Percentiles rank a stretch among this genome's conserved stretches.
Conservation (phyloP, 2,113 vertebrate genomes). For the Semicossyphus pulcher region DNA sequence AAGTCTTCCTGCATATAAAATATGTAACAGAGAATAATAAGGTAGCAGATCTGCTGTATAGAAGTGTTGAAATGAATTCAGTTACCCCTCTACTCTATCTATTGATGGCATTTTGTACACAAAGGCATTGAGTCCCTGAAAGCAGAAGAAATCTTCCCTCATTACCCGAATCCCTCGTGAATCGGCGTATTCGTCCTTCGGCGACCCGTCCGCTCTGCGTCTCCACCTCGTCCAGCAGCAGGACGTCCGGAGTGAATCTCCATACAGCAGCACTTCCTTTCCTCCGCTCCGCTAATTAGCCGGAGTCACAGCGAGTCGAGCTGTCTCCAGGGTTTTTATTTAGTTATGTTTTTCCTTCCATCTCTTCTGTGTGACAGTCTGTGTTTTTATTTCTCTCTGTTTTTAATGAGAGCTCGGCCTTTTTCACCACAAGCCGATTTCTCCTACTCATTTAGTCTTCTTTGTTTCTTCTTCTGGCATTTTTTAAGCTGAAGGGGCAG, state of each 20-base stretch:
- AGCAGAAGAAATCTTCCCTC: slow-evolving; percentile 21
- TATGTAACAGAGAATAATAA: too few relatives aligned
- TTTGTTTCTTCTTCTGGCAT: slow-evolving; percentile 8
- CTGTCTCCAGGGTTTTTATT: slow-evolving; percentile 42
- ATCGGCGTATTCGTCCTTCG: background rate
- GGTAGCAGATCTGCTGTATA: background rate
- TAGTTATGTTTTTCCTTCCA: slow-evolving; percentile 1
- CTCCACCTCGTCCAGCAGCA: slow-evolving; percentile 53
- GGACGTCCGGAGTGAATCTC: slow-evolving; percentile 46
- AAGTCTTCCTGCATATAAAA: too few relatives aligned
- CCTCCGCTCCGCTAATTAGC: slow-evolving; percentile 57
- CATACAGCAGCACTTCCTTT: slow-evolving; percentile 18
- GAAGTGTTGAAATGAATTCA: background rate
- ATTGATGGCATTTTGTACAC: background rate
- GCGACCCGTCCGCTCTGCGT: background rate
- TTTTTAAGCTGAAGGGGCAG: slow-evolving; percentile 10
- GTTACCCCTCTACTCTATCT: background rate
- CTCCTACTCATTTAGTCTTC: slow-evolving; percentile 14
- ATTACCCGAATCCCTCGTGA: slow-evolving; percentile 21
- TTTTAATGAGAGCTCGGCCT: slow-evolving; percentile 70
- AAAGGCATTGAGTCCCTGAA: background rate
- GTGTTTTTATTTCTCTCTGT: slow-evolving; percentile 42
- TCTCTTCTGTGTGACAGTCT: slow-evolving; percentile 38
- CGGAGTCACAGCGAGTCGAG: slow-evolving; percentile 29
- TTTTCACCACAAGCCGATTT: background rate